Conservation (phyloP, 1,140 invertebrate genomes). For the Heliothis virescens region DNA sequence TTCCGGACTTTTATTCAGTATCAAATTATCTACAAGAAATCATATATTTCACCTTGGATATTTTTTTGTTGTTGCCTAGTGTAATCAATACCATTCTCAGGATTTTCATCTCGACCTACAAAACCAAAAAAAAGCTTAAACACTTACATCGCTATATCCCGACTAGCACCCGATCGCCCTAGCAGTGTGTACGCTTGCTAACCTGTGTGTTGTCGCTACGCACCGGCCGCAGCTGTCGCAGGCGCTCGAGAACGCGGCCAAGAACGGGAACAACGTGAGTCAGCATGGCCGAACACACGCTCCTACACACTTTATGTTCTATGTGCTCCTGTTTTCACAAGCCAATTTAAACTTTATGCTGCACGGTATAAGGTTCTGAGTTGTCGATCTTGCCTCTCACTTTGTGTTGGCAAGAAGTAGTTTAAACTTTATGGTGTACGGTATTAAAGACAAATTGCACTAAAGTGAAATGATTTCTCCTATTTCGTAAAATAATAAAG, state of each 20-base stretch:
- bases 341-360: not conserved
- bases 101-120: too few species aligned
- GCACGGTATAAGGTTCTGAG: not conserved
- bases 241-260: conserved; percentile 80
- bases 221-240: conserved; percentile 79
- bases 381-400: not conserved
- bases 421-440: too few species aligned
- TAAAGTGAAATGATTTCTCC: too few species aligned
- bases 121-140: too few species aligned
- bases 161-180: not conserved
- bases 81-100: too few species aligned
- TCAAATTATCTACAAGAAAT: too few species aligned
- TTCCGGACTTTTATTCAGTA: too few species aligned
- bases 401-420: not conserved
- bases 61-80: too few species aligned
- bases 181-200: conserved; percentile 61
- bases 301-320: conserved; percentile 46
- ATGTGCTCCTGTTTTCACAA: conserved; percentile 7
- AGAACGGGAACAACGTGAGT: conserved; percentile 83
- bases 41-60: too few species aligned
- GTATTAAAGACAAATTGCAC: too few species aligned
- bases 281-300: conserved; percentile 69
- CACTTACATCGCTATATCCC: not conserved
- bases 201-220: conserved; percentile 77
- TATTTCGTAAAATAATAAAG: too few species aligned